Evolutionary conservation across 2,888 invertebrate species (phyloP).

Genomic region (Biston stratarius): DNA sequence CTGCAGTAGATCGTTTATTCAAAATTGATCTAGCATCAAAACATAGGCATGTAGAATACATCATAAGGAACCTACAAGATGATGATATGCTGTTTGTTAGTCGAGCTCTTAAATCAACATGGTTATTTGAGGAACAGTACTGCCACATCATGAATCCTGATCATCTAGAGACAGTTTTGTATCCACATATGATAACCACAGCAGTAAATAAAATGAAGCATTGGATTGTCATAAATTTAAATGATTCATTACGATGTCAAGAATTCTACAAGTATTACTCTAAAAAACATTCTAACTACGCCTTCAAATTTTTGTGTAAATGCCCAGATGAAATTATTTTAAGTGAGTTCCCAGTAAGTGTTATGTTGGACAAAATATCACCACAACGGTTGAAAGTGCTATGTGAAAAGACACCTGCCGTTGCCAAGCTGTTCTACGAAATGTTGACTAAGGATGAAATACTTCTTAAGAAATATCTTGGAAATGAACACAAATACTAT

Average conservation of each 20-base stretch:
- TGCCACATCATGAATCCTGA: constrained; percentile 42
- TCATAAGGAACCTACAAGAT: constrained; percentile 40
- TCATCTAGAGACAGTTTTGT: constrained; percentile 43
- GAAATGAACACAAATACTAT: constrained; percentile 50
- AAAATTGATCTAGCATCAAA: constrained; percentile 47
- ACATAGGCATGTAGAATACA: constrained; percentile 38
- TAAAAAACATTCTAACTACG: constrained; percentile 50
- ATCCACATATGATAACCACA: constrained; percentile 45
- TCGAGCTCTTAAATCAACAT: constrained; percentile 46
- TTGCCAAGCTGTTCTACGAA: constrained; percentile 61
- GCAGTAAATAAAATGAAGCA: constrained; percentile 47
- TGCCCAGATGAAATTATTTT: constrained; percentile 59
- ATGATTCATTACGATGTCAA: constrained; percentile 55
- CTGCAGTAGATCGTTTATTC: constrained; percentile 45
- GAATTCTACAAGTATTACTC: constrained; percentile 66
- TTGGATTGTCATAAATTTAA: constrained; percentile 45
- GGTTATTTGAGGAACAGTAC: constrained; percentile 43
- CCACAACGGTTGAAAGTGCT: constrained; percentile 60
- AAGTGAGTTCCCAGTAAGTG: constrained; percentile 51
- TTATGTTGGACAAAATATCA: constrained; percentile 52
- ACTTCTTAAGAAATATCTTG: constrained; percentile 6
- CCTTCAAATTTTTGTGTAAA: constrained; percentile 60
- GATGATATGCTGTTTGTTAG: constrained; percentile 48
- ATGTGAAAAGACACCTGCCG: constrained; percentile 59
- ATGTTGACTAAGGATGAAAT: constrained; percentile 48